phyloP scores from a whole-genome alignment of 1,140 invertebrate genomes.

The Steinernema khuongi region DNA sequence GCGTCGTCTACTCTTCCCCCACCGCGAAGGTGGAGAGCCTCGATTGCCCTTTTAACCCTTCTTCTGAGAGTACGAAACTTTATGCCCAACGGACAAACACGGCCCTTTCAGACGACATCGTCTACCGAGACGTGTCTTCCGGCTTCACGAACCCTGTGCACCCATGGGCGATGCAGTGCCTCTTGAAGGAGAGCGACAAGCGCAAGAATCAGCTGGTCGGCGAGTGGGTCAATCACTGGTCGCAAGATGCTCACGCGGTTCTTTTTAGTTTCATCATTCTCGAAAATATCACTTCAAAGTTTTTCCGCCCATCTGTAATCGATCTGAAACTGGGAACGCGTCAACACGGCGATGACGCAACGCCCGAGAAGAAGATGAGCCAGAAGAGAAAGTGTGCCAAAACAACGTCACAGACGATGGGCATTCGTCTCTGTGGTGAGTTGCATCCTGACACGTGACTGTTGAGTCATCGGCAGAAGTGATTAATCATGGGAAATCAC shows the following conservation, averaged over 20 bases:
- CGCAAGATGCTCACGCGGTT: slow-evolving; percentile 17
- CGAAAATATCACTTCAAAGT: slow-evolving; percentile 83
- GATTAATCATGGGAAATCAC: too few relatives aligned
- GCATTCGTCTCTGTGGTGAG: slow-evolving; percentile 84
- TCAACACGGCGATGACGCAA: slow-evolving; percentile 86
- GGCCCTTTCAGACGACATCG: neutral
- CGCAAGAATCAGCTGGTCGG: slow-evolving; percentile 13
- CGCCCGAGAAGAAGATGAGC: slow-evolving; percentile 77
- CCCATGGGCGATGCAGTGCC: slow-evolving; percentile 31
- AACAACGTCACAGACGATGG: slow-evolving; percentile 77
- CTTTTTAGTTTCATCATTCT: slow-evolving; percentile 71
- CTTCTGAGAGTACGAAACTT: neutral
- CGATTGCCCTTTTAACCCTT: neutral
- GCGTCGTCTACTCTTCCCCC: neutral
- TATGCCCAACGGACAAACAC: slow-evolving; percentile 10
- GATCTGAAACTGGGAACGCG: slow-evolving; percentile 92
- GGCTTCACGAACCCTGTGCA: slow-evolving; percentile 25
- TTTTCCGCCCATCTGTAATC: slow-evolving; percentile 68
- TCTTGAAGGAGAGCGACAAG: slow-evolving; percentile 18
- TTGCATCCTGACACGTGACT: slow-evolving; percentile 67
- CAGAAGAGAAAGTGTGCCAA: slow-evolving; percentile 84
- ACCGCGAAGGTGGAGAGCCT: neutral
- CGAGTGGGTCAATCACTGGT: neutral
- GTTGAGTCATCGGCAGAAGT: slow-evolving; percentile 42
- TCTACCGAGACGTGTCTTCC: slow-evolving; percentile 32